Percentiles rank a stretch among this genome's conserved stretches.
phyloP scores from a whole-genome alignment of 2,888 invertebrate genomes.

The Trichopoda pennipes region DNA sequence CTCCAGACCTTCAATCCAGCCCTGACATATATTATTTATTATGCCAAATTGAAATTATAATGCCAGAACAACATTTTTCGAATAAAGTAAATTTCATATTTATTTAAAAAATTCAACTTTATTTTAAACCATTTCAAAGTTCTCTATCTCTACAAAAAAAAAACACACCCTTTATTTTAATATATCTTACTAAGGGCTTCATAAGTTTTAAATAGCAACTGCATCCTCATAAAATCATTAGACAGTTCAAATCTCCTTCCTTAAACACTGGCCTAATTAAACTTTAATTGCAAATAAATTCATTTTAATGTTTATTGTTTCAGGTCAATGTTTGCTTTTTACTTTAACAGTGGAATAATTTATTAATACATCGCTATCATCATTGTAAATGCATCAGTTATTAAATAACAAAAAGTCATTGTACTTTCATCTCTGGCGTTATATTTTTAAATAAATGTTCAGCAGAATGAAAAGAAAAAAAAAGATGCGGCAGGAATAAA shows the following conservation, averaged over 20 bases:
- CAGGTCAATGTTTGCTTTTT: neutral
- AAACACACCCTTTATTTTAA: too few relatives aligned
- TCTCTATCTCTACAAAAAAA: too few relatives aligned
- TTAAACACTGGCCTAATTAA: neutral
- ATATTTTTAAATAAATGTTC: constrained; percentile 20
- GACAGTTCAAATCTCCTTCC: constrained; percentile 3
- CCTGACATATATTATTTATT: too few relatives aligned
- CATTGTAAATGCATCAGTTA: constrained; percentile 41
- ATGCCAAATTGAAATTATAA: too few relatives aligned
- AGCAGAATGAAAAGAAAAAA: constrained; percentile 12
- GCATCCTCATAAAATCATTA: neutral
- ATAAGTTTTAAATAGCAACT: neutral
- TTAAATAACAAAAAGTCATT: constrained; percentile 57
- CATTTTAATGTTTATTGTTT: constrained; percentile 4
- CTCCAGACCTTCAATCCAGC: too few relatives aligned
- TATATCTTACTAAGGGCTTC: too few relatives aligned
- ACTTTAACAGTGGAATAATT: neutral
- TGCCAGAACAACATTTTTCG: too few relatives aligned
- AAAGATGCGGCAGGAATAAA: constrained; percentile 2
- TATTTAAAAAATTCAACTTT: too few relatives aligned
- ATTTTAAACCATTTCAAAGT: too few relatives aligned
- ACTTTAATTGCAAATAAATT: constrained; percentile 22
- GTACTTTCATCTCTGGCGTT: constrained; percentile 39
- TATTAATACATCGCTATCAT: constrained; percentile 26
- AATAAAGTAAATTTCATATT: too few relatives aligned